Evolutionary conservation across 2,113 vertebrate species (phyloP).

Genomic region (Podocnemis expansa): DNA sequence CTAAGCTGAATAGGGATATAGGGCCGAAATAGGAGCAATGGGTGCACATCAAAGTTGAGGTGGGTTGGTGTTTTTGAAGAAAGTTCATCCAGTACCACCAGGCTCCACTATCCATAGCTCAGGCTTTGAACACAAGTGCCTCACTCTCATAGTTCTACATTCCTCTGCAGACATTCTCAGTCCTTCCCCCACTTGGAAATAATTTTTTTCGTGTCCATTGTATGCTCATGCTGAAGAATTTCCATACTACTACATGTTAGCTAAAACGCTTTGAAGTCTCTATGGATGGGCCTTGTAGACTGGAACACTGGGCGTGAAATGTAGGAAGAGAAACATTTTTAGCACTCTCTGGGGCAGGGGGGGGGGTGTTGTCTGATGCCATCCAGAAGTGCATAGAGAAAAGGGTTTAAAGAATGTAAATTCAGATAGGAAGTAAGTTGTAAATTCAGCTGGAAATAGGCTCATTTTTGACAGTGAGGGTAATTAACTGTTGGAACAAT

Average conservation of each 20-base stretch:
- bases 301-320: neutral
- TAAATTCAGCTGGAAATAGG: too few relatives aligned
- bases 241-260: neutral
- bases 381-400: neutral
- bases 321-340: neutral
- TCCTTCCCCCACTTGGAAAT: neutral
- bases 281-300: neutral
- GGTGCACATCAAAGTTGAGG: neutral
- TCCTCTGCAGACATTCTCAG: neutral
- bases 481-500: neutral
- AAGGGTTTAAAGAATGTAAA: neutral
- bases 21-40: neutral
- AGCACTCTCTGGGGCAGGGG: neutral
- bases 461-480: neutral
- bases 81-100: neutral
- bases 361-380: neutral
- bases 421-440: neutral
- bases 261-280: neutral
- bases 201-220: neutral
- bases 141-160: neutral
- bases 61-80: neutral
- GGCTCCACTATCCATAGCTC: neutral
- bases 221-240: neutral
- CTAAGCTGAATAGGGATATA: neutral
- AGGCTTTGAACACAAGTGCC: neutral